Percentiles rank a stretch among this genome's conserved stretches.
These are phyloP conservation scores for Embiotoca jacksoni DNA, from an alignment of 2,113 vertebrate genomes.

Conservation along the genomic window DNA sequence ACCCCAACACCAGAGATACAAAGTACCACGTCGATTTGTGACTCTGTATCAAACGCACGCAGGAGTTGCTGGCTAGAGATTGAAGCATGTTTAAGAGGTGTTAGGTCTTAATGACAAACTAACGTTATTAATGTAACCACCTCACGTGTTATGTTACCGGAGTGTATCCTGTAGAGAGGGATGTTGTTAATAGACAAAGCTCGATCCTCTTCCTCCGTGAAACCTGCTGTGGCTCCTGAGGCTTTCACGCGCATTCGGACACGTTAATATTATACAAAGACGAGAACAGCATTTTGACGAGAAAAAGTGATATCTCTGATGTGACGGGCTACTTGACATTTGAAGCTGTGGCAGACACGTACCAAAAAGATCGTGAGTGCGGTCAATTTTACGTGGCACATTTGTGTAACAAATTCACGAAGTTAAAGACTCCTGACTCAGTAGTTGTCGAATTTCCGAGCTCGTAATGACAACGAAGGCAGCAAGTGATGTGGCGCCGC, in stretches of 20 bases:
- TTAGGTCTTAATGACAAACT: background rate
- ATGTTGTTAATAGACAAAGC: conserved; percentile 53
- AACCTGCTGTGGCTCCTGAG: conserved; percentile 53
- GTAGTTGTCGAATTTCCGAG: background rate
- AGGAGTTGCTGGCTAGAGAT: conserved; percentile 91
- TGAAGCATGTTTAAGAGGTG: conserved; percentile 89
- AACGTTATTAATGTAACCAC: background rate
- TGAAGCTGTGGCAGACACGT: background rate
- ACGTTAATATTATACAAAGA: rapidly evolving
- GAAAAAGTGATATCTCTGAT: background rate
- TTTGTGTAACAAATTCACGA: background rate
- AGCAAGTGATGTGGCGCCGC: conserved; percentile 67
- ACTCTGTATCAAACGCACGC: conserved; percentile 90
- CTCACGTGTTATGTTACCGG: background rate
- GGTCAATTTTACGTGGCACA: too few species aligned
- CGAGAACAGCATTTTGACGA: background rate
- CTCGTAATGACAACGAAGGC: background rate
- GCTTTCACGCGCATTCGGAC: conserved; percentile 53
- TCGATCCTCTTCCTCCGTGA: conserved; percentile 29
- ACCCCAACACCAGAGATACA: conserved; percentile 88
- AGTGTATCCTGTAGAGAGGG: background rate
- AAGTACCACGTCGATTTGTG: conserved; percentile 95
- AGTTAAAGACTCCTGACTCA: rapidly evolving
- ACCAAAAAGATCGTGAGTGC: background rate
- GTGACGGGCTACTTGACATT: too few species aligned